Percentiles rank a stretch among this genome's conserved stretches.
Evolutionary conservation across 92 coral and sea anemone species (phyloP).

Genomic region (Plumapathes pennacea): DNA sequence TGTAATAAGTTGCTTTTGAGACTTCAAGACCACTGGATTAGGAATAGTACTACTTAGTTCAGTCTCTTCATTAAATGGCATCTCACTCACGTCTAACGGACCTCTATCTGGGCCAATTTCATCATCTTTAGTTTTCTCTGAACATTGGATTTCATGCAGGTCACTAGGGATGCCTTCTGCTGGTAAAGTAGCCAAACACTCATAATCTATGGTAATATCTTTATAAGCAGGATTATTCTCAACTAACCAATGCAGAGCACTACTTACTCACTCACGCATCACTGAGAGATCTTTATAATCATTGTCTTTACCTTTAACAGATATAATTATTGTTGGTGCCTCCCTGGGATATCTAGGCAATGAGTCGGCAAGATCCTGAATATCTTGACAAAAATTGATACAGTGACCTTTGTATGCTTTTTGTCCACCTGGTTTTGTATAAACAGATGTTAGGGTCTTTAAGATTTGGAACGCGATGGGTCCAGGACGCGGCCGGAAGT

Average conservation of each 20-base stretch:
- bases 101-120: slow-evolving; percentile 1
- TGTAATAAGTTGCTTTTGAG: slow-evolving; percentile 20
- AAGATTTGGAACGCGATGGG: too few relatives aligned
- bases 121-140: not conserved
- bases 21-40: slow-evolving; percentile 22
- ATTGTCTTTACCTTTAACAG: slow-evolving; percentile 9
- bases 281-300: slow-evolving; percentile 7
- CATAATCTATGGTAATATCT: slow-evolving; percentile 13
- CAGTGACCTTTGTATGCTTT: slow-evolving; percentile 24
- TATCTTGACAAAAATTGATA: slow-evolving; percentile 31
- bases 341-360: slow-evolving; percentile 32
- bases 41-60: slow-evolving; percentile 26
- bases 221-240: slow-evolving; percentile 15
- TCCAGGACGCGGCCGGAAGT: too few relatives aligned
- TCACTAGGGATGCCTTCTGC: slow-evolving; percentile 16
- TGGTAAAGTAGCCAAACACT: slow-evolving; percentile 15
- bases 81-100: slow-evolving; percentile 10
- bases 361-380: slow-evolving; percentile 8
- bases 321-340: slow-evolving; percentile 13
- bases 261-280: slow-evolving; percentile 1
- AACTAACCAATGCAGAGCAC: slow-evolving; percentile 11
- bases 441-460: slow-evolving; percentile 3
- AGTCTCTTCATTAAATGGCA: slow-evolving; percentile 20
- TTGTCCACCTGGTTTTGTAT: slow-evolving; percentile 39
- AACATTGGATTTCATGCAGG: not conserved